Evolutionary conservation across 2,113 vertebrate species (phyloP), one percentile per base, ranked within the genome.

Genomic region (Actenoides hombroni): DNA sequence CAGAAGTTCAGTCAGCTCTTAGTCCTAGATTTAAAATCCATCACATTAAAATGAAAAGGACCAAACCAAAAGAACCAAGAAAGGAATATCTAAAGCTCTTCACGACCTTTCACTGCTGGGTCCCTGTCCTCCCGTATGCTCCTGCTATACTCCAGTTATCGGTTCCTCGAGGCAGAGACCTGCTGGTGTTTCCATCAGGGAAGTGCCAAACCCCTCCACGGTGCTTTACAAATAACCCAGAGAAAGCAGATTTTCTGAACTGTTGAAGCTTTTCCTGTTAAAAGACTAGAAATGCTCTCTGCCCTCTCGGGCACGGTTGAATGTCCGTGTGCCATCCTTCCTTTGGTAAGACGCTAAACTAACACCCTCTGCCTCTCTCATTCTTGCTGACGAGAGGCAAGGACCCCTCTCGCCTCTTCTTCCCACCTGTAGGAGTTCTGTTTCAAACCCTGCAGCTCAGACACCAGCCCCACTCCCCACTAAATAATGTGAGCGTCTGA

Each of bases 81-180:
- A 76, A 57, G 71, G 7, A 63, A 9, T 23, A 15, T 54, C 40
- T 54, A 24, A 63, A 81, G 76, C 18, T 90, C 65, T 51, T 86
- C 20, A 16, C 54, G 63, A 53, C 86, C 79, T 88, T 61, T 88
- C 39, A 14, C 18, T 92, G 82, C 37, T 90, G 57, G 44, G 19
- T 69, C 57, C 33, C 48, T 96, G 88, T 92, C 94, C 91, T 96
- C 82, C 87, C 93, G 69, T 91, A 65, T 91, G 31, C 89, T 78
- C 53, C 71, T 51, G 23, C 80, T 79, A 1, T 68, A 35, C 74
- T 84, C 88, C 88, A 94, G 82, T 91, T 91, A 60, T 65, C 86
- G 84, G 59, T 80, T 82, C 87, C 86, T 37, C 19, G 60, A 95
- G 92, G 90, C 94, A 95, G 46, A n/a, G 79, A 74, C 90, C 89